Percentiles rank a stretch among this genome's conserved stretches.
Evolutionary conservation across 2,113 vertebrate species (phyloP).

Genomic region (human): DNA sequence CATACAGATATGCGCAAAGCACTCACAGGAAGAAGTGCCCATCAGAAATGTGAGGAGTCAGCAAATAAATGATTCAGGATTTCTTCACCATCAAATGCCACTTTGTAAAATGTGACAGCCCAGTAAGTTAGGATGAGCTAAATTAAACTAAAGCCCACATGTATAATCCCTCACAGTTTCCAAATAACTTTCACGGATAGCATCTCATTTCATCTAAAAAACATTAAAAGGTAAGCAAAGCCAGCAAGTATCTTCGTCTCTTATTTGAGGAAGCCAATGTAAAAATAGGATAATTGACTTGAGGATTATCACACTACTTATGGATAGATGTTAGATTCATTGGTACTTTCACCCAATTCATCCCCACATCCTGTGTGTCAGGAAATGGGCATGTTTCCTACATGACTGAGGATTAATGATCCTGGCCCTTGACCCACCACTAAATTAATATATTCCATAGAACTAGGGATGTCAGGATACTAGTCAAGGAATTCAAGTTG

Average conservation of each 20-base stretch:
- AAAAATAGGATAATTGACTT: neutral
- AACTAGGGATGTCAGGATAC: neutral
- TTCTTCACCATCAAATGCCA: neutral
- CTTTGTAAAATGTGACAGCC: neutral
- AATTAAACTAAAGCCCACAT: neutral
- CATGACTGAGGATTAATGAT: neutral
- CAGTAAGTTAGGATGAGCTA: neutral
- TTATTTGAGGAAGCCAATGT: neutral
- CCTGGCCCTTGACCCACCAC: neutral
- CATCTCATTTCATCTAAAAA: slow-evolving; percentile 4
- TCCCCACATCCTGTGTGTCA: neutral
- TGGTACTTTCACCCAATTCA: neutral
- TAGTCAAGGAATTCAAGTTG: neutral
- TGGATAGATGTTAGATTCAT: neutral
- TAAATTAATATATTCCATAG: neutral
- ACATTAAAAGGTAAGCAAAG: neutral
- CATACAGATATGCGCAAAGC: neutral
- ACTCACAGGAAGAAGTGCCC: neutral
- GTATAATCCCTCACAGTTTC: neutral
- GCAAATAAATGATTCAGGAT: neutral
- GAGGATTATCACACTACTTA: neutral
- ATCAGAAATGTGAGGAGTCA: neutral
- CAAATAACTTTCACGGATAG: neutral
- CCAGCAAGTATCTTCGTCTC: neutral
- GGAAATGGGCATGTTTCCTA: neutral